Evolutionary conservation across 37 sponge, comb jelly and placozoan species (phyloP), one percentile per base, ranked within the genome.

Genomic region (Spongilla lacustris): DNA sequence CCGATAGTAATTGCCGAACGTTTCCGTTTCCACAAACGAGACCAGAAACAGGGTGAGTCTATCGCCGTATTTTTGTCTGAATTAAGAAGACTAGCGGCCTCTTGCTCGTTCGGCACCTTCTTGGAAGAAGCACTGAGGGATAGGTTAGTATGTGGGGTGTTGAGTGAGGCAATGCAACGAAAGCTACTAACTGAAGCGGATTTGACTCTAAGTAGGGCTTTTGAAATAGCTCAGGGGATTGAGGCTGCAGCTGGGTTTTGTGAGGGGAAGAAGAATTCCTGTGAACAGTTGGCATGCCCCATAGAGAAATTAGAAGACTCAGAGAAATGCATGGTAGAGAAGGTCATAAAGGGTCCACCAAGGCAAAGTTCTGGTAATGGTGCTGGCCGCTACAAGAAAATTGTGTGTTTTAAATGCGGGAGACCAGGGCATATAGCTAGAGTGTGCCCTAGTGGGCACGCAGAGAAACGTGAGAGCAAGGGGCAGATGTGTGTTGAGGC

Each of bases 1-100:
- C 67, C 67, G 11, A 48, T 50, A 29, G 75, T 84, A 35, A 84
- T 84, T 22, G 66, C 84, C 23, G 84, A 84, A 68, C 73, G 84
- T 11, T 84, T 73, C 74, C 9, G 26, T 22, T 84, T 84, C 27
- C 74, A 84, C 36, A 24, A 74, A 67, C 21, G 84, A 26, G 28
- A n/a, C 67, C 84, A 84, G 84, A 46, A 49, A 4, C 32, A 68
- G 69, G 50, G 31, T 11, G 84, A 84, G 74, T 84, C 84, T 11
- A 66, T 84, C 75, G 50, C 84, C 0, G 67, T 50, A 31, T 84
- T 67, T 75, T 22, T 41, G 30, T 58, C 84, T 12, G 75, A 70
- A 37, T 31, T 82, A 38, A 35, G 83, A n/a, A 69, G 48, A 68
- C 73, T 82, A n/a, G 38, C 37, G 31, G 71, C 21, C 36, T 30